Conservation (phyloP, 2,113 vertebrate genomes). For the Alosa alosa region DNA sequence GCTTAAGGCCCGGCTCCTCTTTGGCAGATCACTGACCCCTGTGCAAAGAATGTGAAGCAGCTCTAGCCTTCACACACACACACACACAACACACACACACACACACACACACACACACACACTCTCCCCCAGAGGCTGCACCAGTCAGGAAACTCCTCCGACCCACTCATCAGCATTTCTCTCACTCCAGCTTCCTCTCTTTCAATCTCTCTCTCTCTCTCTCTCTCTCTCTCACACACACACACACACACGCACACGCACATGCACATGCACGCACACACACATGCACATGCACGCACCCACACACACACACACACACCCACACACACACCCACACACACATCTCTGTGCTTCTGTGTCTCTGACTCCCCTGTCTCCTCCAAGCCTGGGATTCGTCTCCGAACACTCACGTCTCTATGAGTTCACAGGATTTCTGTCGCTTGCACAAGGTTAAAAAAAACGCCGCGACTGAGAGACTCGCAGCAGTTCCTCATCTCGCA, state of each 20-base stretch:
- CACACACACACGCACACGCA: background rate
- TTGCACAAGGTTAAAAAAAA: background rate
- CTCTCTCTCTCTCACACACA: background rate
- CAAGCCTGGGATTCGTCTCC: background rate
- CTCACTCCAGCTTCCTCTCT: constrained; percentile 1
- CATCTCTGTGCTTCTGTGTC: background rate
- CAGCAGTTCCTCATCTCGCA: background rate
- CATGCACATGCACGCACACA: no score
- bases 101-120: constrained; percentile 11
- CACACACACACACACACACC: background rate
- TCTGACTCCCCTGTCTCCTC: background rate
- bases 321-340: background rate
- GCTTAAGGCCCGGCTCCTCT: constrained; percentile 58
- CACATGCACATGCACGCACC: background rate
- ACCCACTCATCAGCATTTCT: background rate
- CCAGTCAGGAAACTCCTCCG: constrained; percentile 8
- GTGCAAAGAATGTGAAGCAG: constrained; percentile 75
- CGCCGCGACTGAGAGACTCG: background rate
- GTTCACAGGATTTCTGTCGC: constrained; percentile 11
- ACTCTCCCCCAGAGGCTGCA: constrained; percentile 4
- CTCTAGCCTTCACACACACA: constrained; percentile 30
- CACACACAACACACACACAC: background rate
- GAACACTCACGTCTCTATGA: background rate
- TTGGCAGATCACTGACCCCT: constrained; percentile 69
- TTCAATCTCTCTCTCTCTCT: background rate